Base-by-base conservation (phyloP, 2,797 vertebrate genomes). In the Zenarchopterus dispar region DNA sequence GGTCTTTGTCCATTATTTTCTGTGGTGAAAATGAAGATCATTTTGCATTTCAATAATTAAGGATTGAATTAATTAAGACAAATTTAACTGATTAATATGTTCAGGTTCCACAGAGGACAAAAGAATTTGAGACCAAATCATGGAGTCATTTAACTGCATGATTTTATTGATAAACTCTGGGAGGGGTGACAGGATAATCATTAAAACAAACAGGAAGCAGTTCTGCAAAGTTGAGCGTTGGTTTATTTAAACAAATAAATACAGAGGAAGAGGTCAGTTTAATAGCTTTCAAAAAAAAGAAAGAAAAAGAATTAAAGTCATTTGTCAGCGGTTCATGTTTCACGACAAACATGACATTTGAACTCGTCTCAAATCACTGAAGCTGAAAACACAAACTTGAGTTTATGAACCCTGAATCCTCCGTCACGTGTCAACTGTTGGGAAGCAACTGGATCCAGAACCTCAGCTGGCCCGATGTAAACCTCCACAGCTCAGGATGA, bases 241-340 rank as follows among this genome's bases (percentile, higher is more conserved):
- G 66, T 77, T 88, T 79, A 82, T 77, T 86, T 66, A 8, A 24
- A 0, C 18, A 64, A 56, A 75, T 78, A 81, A 78, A 80, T 78
- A 73, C 21, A 26, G 19, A 5, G 42, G 62, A 64, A 62, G 41
- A 56, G 26, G 5, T 66, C 23, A 17, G 31, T 28, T 70, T 44
- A 16, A 56, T 15, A 19, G 47, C 9, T 59, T 50, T 7, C 24
- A 71, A 26, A 63, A 26, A 16, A 53, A 50, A n/a, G 3, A 6
- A 36, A 19, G 13, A 11, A 9, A 4, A 26, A 10, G 8, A 16
- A 15, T 39, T 41, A 23, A 53, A 36, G 36, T 13, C 13, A 13
- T 39, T 39, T 39, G 13, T 19, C 3, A 42, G 8, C 63, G 36
- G 6, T 50, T 18, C 23, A 52, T 21, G 33, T 5, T 39, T 46